Conservation (phyloP, 2,888 invertebrate genomes). For the Poecilus cupreus region DNA sequence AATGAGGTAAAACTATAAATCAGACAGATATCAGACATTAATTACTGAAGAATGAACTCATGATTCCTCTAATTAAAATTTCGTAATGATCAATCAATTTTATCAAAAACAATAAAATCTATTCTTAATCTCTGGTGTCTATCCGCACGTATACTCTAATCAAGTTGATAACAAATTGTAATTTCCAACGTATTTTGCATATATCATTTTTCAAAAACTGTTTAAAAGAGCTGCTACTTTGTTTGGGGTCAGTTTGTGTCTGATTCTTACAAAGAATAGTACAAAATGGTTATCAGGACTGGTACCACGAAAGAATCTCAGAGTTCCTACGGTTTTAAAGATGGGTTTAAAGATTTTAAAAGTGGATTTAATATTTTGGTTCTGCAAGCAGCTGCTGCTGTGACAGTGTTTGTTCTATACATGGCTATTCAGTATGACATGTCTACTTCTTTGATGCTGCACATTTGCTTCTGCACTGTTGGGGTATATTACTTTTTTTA, state of each 20-base stretch:
- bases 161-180: background rate
- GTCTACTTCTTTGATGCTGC: slow-evolving; percentile 64
- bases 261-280: background rate
- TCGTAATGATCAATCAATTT: background rate
- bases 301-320: background rate
- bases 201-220: background rate
- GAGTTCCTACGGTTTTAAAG: slow-evolving; percentile 14
- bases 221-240: background rate
- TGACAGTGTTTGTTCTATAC: slow-evolving; percentile 62
- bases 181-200: background rate
- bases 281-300: slow-evolving; percentile 17
- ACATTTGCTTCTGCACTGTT: slow-evolving; percentile 69
- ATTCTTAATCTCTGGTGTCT: background rate
- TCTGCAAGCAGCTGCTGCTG: slow-evolving; percentile 62
- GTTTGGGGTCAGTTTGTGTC: background rate
- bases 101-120: background rate
- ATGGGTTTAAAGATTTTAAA: slow-evolving; percentile 57
- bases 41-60: too few species aligned
- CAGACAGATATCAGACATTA: background rate
- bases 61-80: background rate
- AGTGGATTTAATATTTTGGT: slow-evolving; percentile 62
- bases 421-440: slow-evolving; percentile 59
- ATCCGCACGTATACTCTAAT: background rate
- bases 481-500: slow-evolving; percentile 66
- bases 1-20: background rate